Evolutionary conservation across 1,140 invertebrate species (phyloP), one percentile per base, ranked within the genome.

Genomic region (Paramacrobiotus metropolitanus): DNA sequence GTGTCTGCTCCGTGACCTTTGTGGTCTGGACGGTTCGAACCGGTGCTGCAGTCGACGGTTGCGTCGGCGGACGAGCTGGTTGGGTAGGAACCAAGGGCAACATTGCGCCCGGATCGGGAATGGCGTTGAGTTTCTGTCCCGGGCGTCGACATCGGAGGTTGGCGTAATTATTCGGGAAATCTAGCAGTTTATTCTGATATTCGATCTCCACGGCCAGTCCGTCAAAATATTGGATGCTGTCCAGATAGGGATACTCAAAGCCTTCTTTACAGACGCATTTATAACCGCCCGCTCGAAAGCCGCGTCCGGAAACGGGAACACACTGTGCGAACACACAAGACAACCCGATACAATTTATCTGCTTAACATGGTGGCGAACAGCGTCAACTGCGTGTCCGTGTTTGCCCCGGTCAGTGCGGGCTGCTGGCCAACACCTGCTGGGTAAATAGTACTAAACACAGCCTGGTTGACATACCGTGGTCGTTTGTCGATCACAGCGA

Each of bases 231-330:
- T 55, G 48, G 48, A 55, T 4, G 48, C 24, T 55, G 15, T 24
- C 48, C 15, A 55, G 15, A 24, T 55, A 55, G 48, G 48, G 48
- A 28, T 20, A 55, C 48, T 55, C 48, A 24, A 55, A 55, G 24
- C 48, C 48, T 4, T 55, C 48, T 28, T 55, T 55, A 24, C 48
- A 55, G 48, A 55, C 48, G 48, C 48, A 55, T 24, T 55, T 55
- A 24, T 55, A 55, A 24, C 48, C 48, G 24, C 48, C 48, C 15
- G 48, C 48, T 20, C 48, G 48, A 24, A 55, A 55, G 4, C 48
- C 48, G 15, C 48, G 15, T 15, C 48, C 48, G 15, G 15, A 15
- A 4, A 55, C 48, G 9, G 48, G 15, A 15, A 55, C 24, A 55
- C 48, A 55, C 48, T 55, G 48, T 28, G 9, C n/a, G n/a, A 40